phyloP scores from a whole-genome alignment of 2,888 invertebrate species.

The Scrobipalpa atriplicella region DNA sequence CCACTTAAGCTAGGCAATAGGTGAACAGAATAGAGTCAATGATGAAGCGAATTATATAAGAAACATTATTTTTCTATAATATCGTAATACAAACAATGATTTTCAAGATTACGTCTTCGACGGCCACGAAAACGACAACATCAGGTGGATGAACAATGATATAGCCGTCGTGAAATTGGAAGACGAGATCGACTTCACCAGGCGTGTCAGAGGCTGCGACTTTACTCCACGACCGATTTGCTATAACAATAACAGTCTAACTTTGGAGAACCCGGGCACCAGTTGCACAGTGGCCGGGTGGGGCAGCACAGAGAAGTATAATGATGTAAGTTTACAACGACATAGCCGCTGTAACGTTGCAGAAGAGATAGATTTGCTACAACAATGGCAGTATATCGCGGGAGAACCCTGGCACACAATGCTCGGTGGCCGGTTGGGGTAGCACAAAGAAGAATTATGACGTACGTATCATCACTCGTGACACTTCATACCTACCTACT shows the following conservation, averaged over 20 bases:
- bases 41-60: not conserved
- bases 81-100: not conserved
- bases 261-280: slow-evolving; percentile 49
- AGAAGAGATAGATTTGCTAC: too few relatives aligned
- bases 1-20: not conserved
- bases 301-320: slow-evolving; percentile 54
- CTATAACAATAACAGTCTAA: slow-evolving; percentile 53
- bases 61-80: too few relatives aligned
- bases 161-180: slow-evolving; percentile 62
- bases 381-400: too few relatives aligned
- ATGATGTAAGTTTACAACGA: slow-evolving; percentile 46
- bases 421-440: too few relatives aligned
- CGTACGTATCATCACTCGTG: too few relatives aligned
- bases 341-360: too few relatives aligned
- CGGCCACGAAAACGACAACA: slow-evolving; percentile 62
- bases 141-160: slow-evolving; percentile 67
- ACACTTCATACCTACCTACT: too few relatives aligned
- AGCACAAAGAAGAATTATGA: too few relatives aligned
- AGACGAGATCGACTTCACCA: slow-evolving; percentile 58
- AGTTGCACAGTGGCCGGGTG: slow-evolving; percentile 53
- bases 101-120: slow-evolving; percentile 61
- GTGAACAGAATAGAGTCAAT: not conserved
- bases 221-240: slow-evolving; percentile 53
- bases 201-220: slow-evolving; percentile 57
- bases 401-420: too few relatives aligned